phyloP scores from a whole-genome alignment of 2,888 invertebrate genomes.

The Eilema sororculum region DNA sequence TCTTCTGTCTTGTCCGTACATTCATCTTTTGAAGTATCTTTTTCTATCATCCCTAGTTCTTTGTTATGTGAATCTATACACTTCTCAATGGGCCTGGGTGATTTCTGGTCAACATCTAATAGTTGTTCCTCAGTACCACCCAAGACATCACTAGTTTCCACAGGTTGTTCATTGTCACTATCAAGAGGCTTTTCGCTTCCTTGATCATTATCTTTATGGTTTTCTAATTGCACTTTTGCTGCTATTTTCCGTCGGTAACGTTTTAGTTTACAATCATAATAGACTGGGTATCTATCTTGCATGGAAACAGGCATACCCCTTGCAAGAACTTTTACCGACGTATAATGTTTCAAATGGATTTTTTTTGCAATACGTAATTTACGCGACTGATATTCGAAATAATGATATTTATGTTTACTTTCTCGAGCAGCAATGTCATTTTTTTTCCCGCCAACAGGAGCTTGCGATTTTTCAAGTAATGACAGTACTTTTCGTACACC shows the following conservation, averaged over 20 bases:
- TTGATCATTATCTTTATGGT: constrained; percentile 14
- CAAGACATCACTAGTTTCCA: not conserved
- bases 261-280: constrained; percentile 73
- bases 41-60: not conserved
- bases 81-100: not conserved
- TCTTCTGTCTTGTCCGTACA: constrained; percentile 25
- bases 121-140: not conserved
- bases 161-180: constrained; percentile 2
- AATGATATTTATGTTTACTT: constrained; percentile 52
- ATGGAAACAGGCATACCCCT: constrained; percentile 61
- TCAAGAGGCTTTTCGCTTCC: not conserved
- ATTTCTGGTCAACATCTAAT: not conserved
- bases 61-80: not conserved
- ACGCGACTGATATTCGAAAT: constrained; percentile 64
- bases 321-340: constrained; percentile 70
- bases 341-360: constrained; percentile 71
- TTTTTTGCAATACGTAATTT: constrained; percentile 70
- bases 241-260: constrained; percentile 51
- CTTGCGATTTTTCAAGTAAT: constrained; percentile 61
- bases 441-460: constrained; percentile 59
- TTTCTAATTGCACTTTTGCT: constrained; percentile 21
- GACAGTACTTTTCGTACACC: constrained; percentile 71
- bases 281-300: constrained; percentile 74
- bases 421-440: constrained; percentile 22
- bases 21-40: not conserved